Evolutionary conservation across 2,797 vertebrate species (phyloP), one percentile per base, ranked within the genome.

Genomic region (Sciurus vulgaris): DNA sequence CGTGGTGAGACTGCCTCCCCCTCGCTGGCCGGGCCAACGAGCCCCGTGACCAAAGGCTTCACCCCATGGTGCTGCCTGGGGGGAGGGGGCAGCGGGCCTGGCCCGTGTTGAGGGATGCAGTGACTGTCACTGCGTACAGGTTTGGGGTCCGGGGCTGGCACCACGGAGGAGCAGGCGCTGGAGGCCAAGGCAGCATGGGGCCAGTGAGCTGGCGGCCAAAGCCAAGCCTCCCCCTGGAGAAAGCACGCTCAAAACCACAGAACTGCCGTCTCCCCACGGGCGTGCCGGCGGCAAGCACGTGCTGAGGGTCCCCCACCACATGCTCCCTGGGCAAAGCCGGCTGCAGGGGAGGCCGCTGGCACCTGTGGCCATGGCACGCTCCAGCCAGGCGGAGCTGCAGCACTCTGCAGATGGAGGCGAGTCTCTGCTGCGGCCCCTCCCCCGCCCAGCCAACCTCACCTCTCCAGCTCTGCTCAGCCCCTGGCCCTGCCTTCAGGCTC

Each of bases 271-370:
- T 56, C 63, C 73, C 49, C 56, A 28, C 0, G 0, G 28, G 44
- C 0, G 0, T 0, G 18, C 3, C 1, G 0, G 4, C 0, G 1
- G 24, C 56, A 20, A 33, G 3, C 28, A 38, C 1, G 3, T 6
- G 22, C 1, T 0, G 5, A 44, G 18, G 44, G 56, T 13, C 76
- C 26, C 30, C 13, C 13, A 26, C 13, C 77, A 59, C 56, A 24
- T 8, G 22, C 3, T 24, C 51, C 24, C 4, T 0, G 13, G 54
- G 41, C 41, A 17, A 6, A 69, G 82, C 35, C 73, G 51, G 81
- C 3, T 51, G 28, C 0, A 0, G 3, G 8, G 22, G 54, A 22
- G 54, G 54, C 54, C 7, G 20, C 14, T 44, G 35, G 9, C 18
- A 5, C 17, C 18, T 33, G 8, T 12, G 14, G 35, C 30, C 1